Evolutionary conservation across 2,113 vertebrate species (phyloP).

Genomic region (Mastomys coucha): DNA sequence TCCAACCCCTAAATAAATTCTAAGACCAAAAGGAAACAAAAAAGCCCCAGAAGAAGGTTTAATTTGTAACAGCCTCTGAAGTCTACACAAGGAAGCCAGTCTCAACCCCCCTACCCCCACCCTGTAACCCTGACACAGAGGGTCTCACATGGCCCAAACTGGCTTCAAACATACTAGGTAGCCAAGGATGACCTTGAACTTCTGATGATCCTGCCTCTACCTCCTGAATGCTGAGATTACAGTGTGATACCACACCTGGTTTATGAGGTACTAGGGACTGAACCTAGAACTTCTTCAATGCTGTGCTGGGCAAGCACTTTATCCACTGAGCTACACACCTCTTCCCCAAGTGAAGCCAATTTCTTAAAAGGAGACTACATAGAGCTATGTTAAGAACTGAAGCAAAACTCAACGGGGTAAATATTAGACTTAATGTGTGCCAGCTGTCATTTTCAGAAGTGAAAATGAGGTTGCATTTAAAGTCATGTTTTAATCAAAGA

Average conservation of each 20-base stretch:
- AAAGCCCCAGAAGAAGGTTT: neutral
- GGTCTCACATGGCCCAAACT: neutral
- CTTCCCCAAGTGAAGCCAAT: neutral
- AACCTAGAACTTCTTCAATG: neutral
- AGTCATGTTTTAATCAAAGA: neutral
- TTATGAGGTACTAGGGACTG: neutral
- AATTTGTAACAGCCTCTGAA: neutral
- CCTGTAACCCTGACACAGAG: neutral
- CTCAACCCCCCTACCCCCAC: neutral
- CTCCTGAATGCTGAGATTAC: neutral
- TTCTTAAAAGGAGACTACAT: neutral
- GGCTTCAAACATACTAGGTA: neutral
- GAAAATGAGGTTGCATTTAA: neutral
- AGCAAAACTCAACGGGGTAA: conserved; percentile 26
- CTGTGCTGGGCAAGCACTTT: neutral
- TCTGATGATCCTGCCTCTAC: neutral
- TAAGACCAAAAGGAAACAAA: conserved; percentile 38
- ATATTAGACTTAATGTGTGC: neutral
- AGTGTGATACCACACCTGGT: neutral
- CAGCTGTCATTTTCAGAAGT: neutral
- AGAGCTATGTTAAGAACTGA: neutral
- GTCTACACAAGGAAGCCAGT: neutral
- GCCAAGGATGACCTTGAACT: neutral
- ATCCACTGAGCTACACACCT: no score
- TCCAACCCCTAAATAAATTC: conserved; percentile 34